Evolutionary conservation across 92 coral and sea anemone species (phyloP), one percentile per base, ranked within the genome.

Genomic region (Plumapathes pennacea): DNA sequence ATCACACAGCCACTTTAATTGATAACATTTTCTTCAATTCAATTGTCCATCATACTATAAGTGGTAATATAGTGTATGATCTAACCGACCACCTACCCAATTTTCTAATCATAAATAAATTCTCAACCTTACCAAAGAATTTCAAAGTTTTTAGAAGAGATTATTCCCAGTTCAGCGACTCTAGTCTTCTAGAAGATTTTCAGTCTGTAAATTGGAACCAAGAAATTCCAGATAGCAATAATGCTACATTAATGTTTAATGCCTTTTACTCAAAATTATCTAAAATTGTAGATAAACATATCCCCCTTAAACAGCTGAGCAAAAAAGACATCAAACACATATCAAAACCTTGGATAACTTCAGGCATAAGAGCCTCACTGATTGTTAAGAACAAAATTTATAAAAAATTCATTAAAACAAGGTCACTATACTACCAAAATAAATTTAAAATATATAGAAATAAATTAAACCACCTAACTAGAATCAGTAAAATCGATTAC

Each of bases 11-110:
- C 14, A 73, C 88, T 21, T 51, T 74, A 18, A 74, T 81, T 41
- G 88, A 82, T 27, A 75, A 82, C 33, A 81, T 81, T 46, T 74
- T 73, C 38, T 65, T 74, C 27, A 80, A 64, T 51, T 65, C 87
- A 15, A 30, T 76, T 30, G 82, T 58, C 25, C 54, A 72, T 52
- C 52, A 73, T 24, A 45, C 66, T 49, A 54, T 71, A 4, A 73
- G 87, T 65, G 71, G 82, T 12, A 80, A 80, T 50, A 48, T 64
- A 28, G 42, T 80, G 4, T 56, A 31, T 49, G 82, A 53, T 32
- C 18, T 73, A 14, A 38, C 76, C 38, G 82, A 80, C 38, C 76
- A 80, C 37, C 56, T 76, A 19, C 89, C 84, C 29, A 76, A 82
- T 42, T 82, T 69, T 50, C 30, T 80, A 8, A 53, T 63, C 28